Conservation (phyloP, 2,113 vertebrate species). For the Beaufortia kweichowensis region DNA sequence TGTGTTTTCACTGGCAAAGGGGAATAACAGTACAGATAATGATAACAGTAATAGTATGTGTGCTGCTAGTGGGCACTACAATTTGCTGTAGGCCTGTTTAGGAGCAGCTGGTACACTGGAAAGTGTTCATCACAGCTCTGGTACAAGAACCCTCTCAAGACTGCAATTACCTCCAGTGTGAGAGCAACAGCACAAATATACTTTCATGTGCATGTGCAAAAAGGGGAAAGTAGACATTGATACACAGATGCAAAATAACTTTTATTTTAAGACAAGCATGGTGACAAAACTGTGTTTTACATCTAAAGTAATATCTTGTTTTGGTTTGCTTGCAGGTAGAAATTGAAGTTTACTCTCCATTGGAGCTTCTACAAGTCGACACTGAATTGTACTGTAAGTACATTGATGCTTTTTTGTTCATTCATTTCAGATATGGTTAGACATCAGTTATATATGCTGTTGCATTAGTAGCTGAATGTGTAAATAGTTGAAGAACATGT, state of each 20-base stretch:
- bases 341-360: background rate
- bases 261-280: too few species aligned
- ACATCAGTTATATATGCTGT: background rate
- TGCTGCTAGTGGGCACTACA: background rate
- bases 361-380: background rate
- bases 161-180: background rate
- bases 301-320: background rate
- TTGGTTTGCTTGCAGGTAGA: conserved; percentile 9
- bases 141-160: background rate
- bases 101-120: background rate
- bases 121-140: background rate
- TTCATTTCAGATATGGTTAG: conserved; percentile 10
- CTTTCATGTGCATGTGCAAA: background rate
- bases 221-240: background rate
- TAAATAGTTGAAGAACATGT: conserved; percentile 1
- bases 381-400: conserved; percentile 28
- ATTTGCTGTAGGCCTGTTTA: conserved; percentile 6
- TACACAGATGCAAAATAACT: background rate
- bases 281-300: too few species aligned
- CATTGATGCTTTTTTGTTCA: background rate
- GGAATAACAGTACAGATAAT: conserved; percentile 44
- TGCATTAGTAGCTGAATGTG: background rate
- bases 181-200: background rate
- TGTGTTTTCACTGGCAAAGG: conserved; percentile 32
- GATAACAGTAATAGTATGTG: conserved; percentile 24